Evolutionary conservation across 2,888 invertebrate genomes (phyloP), one percentile per base, ranked within the genome.

Genomic region (Hemithea aestivaria): DNA sequence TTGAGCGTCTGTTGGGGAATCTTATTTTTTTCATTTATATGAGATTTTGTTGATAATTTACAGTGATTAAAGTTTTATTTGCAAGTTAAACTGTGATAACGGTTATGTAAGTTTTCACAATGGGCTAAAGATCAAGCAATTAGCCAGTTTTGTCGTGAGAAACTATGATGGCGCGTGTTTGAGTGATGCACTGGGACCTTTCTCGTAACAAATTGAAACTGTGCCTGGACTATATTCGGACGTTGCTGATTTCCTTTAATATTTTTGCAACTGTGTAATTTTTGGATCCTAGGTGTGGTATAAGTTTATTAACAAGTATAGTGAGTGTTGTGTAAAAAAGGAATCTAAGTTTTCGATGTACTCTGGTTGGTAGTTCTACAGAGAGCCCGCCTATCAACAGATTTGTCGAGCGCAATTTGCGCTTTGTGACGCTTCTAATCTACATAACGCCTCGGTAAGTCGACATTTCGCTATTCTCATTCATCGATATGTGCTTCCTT

Each of bases 151-250:
- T 44, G 44, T 37, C 46, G 44, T 43, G 49, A 63, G 56, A 63
- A 68, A 62, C 58, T 62, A 67, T 66, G 66, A 84, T 85, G 85
- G 84, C 84, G 85, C 75, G 83, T 70, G 79, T 70, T 71, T 74
- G 73, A 71, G 69, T 63, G 64, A 63, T 64, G 55, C 53, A 60
- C 49, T 62, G 63, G 66, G 59, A 61, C 62, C 68, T 67, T 68
- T 71, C 70, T 74, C 79, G 77, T 63, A 67, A 62, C 62, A 82
- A 78, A 82, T 74, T 74, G 66, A 66, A 69, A 75, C 73, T 76
- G 78, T 78, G 79, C 56, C 69, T 69, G 58, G 56, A 53, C 56
- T 62, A 56, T 72, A 64, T 55, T 56, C 34, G 37, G 58, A 57
- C 80, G 77, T 66, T 71, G 51, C 36, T 43, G 38, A 58, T 59